Conservation (phyloP, 2,888 invertebrate genomes). For the Drosophila meridiana region DNA sequence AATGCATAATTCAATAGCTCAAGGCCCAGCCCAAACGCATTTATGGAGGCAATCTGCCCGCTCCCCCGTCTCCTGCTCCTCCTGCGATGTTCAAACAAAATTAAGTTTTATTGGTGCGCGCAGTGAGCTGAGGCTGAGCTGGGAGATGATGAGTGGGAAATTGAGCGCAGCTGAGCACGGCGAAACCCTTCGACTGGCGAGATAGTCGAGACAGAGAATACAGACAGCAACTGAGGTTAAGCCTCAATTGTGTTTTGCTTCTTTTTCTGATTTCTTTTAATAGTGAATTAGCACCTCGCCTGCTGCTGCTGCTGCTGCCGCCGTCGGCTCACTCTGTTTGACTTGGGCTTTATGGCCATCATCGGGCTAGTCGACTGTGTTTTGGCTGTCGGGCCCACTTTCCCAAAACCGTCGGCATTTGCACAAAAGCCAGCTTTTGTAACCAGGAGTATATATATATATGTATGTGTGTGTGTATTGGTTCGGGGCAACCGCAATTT, state of each 20-base stretch:
- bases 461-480: constrained; percentile 5
- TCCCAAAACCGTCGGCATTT: constrained; percentile 55
- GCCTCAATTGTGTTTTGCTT: constrained; percentile 13
- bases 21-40: constrained; percentile 40
- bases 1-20: constrained; percentile 75
- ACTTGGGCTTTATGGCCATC: constrained; percentile 59
- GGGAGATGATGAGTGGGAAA: constrained; percentile 75
- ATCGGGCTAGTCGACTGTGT: constrained; percentile 37
- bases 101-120: constrained; percentile 82
- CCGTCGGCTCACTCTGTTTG: constrained; percentile 50
- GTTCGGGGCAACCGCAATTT: constrained; percentile 68
- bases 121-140: constrained; percentile 45
- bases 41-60: constrained; percentile 30
- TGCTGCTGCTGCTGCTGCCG: constrained; percentile 1
- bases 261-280: constrained; percentile 79
- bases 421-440: constrained; percentile 75
- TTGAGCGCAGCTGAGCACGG: constrained; percentile 51
- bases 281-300: constrained; percentile 79
- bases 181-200: constrained; percentile 6
- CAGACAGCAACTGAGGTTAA: background rate
- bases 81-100: constrained; percentile 77
- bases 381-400: constrained; percentile 46
- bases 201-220: constrained; percentile 11
- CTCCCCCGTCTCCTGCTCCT: background rate
- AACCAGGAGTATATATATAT: constrained; percentile 30